phyloP scores from a whole-genome alignment of 2,113 vertebrate species.

The Eulemur rufifrons region DNA sequence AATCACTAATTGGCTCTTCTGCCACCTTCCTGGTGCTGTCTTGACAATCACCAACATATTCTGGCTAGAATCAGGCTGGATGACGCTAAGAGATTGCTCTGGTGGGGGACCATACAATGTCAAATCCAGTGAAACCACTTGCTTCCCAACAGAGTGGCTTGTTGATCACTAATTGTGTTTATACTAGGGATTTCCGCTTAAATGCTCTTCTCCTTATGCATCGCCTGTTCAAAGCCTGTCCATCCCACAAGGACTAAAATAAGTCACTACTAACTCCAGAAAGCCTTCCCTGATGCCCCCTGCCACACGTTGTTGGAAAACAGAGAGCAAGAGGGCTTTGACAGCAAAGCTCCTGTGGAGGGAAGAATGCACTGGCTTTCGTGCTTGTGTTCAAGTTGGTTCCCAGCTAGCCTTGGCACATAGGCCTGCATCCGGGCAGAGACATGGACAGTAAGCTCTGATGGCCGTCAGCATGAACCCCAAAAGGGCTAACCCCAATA shows the following conservation, averaged over 20 bases:
- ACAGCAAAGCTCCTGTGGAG: accelerated
- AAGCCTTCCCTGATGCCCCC: neutral
- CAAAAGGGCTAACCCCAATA: neutral
- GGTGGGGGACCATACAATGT: accelerated
- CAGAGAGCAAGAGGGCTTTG: accelerated
- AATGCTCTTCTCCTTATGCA: neutral
- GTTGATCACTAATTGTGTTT: neutral
- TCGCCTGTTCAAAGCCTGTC: neutral
- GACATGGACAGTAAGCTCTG: neutral
- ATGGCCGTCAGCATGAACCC: neutral
- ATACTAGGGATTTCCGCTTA: neutral
- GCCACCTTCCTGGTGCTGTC: too few relatives aligned
- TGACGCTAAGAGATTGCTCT: neutral
- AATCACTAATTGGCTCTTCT: accelerated
- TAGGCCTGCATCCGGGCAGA: neutral
- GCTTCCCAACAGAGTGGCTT: neutral
- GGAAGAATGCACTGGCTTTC: neutral
- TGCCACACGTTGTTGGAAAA: accelerated
- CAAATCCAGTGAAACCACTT: neutral
- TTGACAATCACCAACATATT: neutral
- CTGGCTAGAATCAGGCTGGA: neutral
- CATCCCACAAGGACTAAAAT: neutral
- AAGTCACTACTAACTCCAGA: neutral
- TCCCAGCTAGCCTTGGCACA: neutral
- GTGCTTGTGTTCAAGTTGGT: neutral